Conservation (phyloP, 2,797 vertebrate species). For the Agapornis canus region DNA sequence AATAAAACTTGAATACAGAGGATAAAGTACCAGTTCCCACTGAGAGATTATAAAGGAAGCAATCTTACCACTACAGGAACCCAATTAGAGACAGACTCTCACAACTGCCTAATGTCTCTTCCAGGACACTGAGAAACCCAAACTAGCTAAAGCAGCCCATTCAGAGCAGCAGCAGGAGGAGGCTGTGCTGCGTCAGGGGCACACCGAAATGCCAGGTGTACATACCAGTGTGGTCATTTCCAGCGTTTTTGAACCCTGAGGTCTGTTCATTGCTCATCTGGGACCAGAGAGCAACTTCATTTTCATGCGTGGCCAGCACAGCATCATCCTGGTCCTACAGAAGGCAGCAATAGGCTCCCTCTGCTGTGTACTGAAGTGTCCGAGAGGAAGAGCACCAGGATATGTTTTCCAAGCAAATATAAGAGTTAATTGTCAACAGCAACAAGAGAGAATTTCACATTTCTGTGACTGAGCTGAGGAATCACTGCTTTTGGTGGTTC, state of each 20-base stretch:
- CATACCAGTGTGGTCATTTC: neutral
- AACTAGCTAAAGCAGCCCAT: rapidly evolving
- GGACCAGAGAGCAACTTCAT: neutral
- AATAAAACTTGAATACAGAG: conserved; percentile 2
- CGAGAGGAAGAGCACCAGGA: neutral
- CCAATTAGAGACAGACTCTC: conserved; percentile 32
- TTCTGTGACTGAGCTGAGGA: neutral
- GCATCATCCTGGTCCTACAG: neutral
- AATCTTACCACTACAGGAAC: conserved; percentile 10
- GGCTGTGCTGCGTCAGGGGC: neutral
- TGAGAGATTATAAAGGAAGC: conserved; percentile 21
- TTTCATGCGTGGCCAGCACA: neutral
- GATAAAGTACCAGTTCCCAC: conserved; percentile 4
- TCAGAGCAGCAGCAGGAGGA: neutral
- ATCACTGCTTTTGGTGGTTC: neutral
- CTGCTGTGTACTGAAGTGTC: neutral
- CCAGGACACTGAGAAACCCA: neutral
- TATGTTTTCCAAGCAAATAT: neutral
- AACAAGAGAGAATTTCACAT: neutral
- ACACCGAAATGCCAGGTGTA: neutral
- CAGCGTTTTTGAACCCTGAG: neutral
- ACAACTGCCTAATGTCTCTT: neutral
- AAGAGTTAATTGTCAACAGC: neutral
- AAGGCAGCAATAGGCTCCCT: neutral
- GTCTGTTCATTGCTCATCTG: neutral